A percentile compares a stretch with the other conserved stretches of the same genome.
Conservation (phyloP, 2,888 invertebrate species). For the Drosophila anomalata region DNA sequence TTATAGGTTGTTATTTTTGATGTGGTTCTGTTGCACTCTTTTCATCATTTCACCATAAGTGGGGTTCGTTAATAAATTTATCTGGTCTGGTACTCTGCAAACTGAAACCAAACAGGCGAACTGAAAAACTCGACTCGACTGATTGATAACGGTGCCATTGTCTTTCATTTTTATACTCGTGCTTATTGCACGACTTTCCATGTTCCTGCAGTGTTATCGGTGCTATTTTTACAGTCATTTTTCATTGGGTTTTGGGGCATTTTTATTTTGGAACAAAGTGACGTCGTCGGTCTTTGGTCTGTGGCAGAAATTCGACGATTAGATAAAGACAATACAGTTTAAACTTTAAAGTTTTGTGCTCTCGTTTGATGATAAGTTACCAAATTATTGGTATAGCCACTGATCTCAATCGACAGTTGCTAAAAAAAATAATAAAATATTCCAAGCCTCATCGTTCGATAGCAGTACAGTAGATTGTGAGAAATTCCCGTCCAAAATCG, state of each 20-base stretch:
- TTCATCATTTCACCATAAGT: conserved; percentile 49
- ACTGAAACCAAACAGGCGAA: conserved; percentile 12
- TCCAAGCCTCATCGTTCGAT: not conserved
- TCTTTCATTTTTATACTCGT: conserved; percentile 69
- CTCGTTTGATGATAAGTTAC: conserved; percentile 5
- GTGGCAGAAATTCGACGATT: conserved; percentile 23
- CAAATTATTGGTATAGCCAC: conserved; percentile 6
- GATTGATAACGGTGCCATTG: conserved; percentile 62
- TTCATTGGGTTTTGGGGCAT: conserved; percentile 29
- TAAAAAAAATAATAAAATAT: not conserved
- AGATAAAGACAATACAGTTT: conserved; percentile 33
- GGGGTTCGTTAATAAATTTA: conserved; percentile 44
- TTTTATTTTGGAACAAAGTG: conserved; percentile 38
- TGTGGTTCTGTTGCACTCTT: conserved; percentile 36
- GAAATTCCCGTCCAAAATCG: not conserved
- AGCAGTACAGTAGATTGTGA: not conserved
- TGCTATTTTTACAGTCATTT: conserved; percentile 53
- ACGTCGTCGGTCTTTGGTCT: conserved; percentile 12
- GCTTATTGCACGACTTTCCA: conserved; percentile 40
- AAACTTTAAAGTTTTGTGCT: conserved; percentile 16
- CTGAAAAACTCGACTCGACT: conserved; percentile 70
- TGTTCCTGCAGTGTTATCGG: conserved; percentile 37
- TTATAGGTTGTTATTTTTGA: conserved; percentile 28
- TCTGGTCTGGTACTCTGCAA: conserved; percentile 17
- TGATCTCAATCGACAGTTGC: conserved; percentile 7